Base-by-base conservation (phyloP, 1,140 invertebrate species). In the Coelopa frigida region DNA sequence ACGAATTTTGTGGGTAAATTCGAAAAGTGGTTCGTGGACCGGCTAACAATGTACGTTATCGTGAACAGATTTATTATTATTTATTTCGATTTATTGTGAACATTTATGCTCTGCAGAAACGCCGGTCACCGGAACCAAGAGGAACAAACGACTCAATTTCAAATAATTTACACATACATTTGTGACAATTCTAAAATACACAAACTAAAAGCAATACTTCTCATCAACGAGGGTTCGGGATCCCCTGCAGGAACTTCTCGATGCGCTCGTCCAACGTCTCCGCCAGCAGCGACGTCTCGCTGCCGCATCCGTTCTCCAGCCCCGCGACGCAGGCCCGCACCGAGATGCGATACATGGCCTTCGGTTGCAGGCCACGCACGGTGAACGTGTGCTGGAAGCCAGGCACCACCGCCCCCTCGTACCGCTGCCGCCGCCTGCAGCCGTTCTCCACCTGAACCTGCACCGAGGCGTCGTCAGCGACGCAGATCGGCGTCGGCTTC, bases 291-390 rank as follows among this genome's bases (percentile, higher is more conserved):
- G 15, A n/a, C 7, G 36, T 46, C 7, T 41, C 43, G 1, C 15
- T 49, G 5, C 62, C 62, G 20, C 63, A 67, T 0, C 57, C 60
- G 32, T 67, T 67, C 24, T 51, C 18, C 32, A 66, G 42, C 18
- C 44, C 51, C 0, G 53, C 48, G 1, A 54, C 59, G 47, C 63
- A 67, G 3, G 63, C 63, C 0, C 55, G 46, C 0, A 67, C 44
- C 14, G 50, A 48, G 2, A 67, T 48, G 4, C 52, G 54, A 50
- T 67, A 67, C 7, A 24, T 48, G 31, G 44, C 38, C 11, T 53
- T 18, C 15, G 50, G 44, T n/a, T 51, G 7, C 15, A 67, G 26
- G 15, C 20, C 18, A 3, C 50, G 24, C 0, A 48, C 33, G 3
- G 53, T 17, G 4, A 46, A 52, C 18, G 27, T 57, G 12, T 66